These are phyloP conservation scores for Eurystomus glaucurus DNA, from an alignment of 2,797 vertebrate species.

Conservation along the genomic window DNA sequence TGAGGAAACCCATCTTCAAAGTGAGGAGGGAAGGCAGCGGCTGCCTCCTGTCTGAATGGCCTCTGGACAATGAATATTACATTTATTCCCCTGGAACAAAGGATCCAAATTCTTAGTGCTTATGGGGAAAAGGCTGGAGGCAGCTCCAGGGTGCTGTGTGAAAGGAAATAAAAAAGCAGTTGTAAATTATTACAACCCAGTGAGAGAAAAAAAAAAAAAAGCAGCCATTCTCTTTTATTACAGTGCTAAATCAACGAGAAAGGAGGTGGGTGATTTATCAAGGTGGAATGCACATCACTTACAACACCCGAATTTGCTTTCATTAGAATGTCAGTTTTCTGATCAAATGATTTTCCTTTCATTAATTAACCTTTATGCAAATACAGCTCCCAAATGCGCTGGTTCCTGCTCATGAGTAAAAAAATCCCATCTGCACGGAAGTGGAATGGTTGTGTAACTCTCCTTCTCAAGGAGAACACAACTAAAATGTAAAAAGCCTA, in stretches of 20 bases:
- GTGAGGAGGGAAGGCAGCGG: background rate
- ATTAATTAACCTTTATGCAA: constrained; percentile 20
- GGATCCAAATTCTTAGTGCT: background rate
- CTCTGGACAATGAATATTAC: background rate
- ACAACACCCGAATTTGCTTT: background rate
- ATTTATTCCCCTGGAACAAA: constrained; percentile 7
- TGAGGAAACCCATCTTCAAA: background rate
- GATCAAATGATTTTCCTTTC: constrained; percentile 13
- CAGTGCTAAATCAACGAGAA: background rate
- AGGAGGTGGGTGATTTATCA: background rate
- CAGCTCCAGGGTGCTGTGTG: constrained; percentile 5
- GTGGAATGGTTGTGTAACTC: background rate
- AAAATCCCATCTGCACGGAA: background rate
- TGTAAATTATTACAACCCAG: constrained; percentile 23
- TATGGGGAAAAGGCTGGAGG: constrained; percentile 17
- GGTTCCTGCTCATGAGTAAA: background rate
- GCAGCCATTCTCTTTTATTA: background rate
- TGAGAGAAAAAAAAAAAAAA: background rate
- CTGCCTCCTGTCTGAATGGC: background rate
- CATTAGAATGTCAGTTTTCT: background rate
- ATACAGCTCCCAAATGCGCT: background rate
- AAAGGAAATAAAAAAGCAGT: constrained; percentile 50
- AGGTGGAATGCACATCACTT: background rate
- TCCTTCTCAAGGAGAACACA: constrained; percentile 15
- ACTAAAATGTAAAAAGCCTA: constrained; percentile 37